phyloP scores from a whole-genome alignment of 1,140 invertebrate genomes.

The Scylla paramamosain region DNA sequence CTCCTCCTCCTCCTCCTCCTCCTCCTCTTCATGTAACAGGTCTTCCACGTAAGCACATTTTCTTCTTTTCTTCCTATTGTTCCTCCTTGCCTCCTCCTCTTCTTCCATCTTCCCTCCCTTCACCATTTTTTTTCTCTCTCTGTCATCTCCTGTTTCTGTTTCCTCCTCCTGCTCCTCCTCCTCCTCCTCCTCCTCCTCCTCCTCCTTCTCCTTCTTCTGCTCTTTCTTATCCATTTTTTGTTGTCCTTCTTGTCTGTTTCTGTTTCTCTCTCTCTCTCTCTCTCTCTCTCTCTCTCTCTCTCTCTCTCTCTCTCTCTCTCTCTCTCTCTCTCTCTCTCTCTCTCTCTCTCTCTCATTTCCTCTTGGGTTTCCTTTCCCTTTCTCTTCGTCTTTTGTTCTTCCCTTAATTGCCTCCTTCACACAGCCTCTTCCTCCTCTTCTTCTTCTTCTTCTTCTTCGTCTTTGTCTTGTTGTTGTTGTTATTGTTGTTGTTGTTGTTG shows the following conservation, averaged over 20 bases:
- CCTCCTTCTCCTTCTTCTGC: too few relatives aligned
- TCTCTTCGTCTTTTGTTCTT: not conserved
- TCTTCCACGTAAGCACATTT: too few relatives aligned
- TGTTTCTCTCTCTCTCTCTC: not conserved
- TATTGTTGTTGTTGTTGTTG: not conserved
- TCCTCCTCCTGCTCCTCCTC: not conserved
- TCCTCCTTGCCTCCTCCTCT: not conserved
- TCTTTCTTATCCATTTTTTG: not conserved
- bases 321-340: not conserved
- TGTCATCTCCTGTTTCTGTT: not conserved
- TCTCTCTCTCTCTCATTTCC: not conserved
- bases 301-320: constrained; percentile 11
- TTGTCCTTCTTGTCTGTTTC: not conserved
- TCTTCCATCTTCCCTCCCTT: not conserved
- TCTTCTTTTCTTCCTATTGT: not conserved
- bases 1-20: not conserved
- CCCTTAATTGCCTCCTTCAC: not conserved
- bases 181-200: not conserved
- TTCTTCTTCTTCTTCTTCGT: not conserved
- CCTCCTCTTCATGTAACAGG: not conserved
- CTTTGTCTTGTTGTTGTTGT: not conserved
- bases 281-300: constrained; percentile 16
- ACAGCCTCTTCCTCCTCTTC: too few relatives aligned
- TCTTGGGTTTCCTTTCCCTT: not conserved
- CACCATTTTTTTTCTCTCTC: not conserved